A percentile compares a stretch with the other conserved stretches of the same genome.
Evolutionary conservation across 2,113 vertebrate species (phyloP).

Genomic region (Manacus vitellinus): DNA sequence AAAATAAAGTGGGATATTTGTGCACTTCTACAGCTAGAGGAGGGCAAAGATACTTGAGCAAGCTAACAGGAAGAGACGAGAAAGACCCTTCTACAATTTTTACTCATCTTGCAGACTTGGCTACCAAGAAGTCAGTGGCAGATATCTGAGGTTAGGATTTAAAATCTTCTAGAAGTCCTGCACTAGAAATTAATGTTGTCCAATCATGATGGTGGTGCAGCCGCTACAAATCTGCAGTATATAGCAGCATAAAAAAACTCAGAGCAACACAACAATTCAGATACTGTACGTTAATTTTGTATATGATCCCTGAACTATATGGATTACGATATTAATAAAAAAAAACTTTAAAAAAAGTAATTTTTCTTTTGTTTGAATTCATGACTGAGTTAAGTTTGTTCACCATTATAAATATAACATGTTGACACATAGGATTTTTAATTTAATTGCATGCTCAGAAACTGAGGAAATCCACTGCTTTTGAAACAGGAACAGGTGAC

Average conservation of each 20-base stretch:
- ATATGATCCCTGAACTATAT: neutral
- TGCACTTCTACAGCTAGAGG: neutral
- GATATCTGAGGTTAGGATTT: neutral
- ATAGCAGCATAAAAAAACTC: neutral
- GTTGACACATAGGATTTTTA: neutral
- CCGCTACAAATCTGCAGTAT: neutral
- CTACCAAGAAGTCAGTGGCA: neutral
- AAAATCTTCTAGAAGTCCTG: neutral
- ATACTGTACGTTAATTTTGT: neutral
- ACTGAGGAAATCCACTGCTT: neutral
- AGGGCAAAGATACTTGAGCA: neutral
- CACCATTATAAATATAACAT: neutral
- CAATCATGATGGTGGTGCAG: neutral
- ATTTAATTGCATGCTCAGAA: neutral
- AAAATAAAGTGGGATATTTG: neutral
- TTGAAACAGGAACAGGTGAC: neutral
- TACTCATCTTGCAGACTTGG: neutral
- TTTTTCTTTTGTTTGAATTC: neutral
- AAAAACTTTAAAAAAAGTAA: rapidly evolving
- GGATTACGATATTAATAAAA: neutral
- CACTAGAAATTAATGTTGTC: neutral
- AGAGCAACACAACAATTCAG: neutral
- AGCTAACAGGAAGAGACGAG: neutral
- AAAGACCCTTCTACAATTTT: neutral
- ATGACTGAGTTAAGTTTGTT: neutral